phyloP scores from a whole-genome alignment of 37 sponge, comb jelly and placozoan genomes.

The Halichondria panicea region DNA sequence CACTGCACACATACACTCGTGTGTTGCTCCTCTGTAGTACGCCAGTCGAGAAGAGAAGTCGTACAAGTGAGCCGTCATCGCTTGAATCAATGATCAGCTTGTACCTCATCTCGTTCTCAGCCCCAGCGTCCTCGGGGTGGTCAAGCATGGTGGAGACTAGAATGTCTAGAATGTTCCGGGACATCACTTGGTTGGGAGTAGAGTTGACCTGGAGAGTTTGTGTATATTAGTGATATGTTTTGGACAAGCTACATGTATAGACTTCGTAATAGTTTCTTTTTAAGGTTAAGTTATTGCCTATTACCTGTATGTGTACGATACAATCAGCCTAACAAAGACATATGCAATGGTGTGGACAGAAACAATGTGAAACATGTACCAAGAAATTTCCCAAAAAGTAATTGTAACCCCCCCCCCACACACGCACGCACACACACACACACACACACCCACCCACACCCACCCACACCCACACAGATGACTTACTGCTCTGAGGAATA shows the following conservation, averaged over 20 bases:
- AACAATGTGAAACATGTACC: too few relatives aligned
- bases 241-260: too few relatives aligned
- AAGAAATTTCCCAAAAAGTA: too few relatives aligned
- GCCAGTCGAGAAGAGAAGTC: slow-evolving; percentile 74
- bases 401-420: too few relatives aligned
- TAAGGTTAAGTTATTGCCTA: too few relatives aligned
- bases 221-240: background rate
- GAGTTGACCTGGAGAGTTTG: slow-evolving; percentile 11
- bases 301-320: too few relatives aligned
- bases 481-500: slow-evolving; percentile 65
- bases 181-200: slow-evolving; percentile 3
- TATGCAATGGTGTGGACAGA: too few relatives aligned
- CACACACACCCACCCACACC: too few relatives aligned
- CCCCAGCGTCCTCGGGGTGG: slow-evolving; percentile 24
- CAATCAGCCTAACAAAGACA: too few relatives aligned
- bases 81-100: slow-evolving; percentile 89
- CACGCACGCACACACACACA: too few relatives aligned
- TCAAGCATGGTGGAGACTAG: slow-evolving; percentile 60
- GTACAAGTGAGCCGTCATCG: slow-evolving; percentile 76
- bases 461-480: too few relatives aligned
- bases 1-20: slow-evolving; percentile 78
- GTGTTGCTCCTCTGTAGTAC: slow-evolving; percentile 60
- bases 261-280: too few relatives aligned
- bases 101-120: slow-evolving; percentile 82
- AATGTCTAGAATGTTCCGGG: slow-evolving; percentile 59